Conservation (phyloP, 2,113 vertebrate genomes). For the Capreolus pygargus region DNA sequence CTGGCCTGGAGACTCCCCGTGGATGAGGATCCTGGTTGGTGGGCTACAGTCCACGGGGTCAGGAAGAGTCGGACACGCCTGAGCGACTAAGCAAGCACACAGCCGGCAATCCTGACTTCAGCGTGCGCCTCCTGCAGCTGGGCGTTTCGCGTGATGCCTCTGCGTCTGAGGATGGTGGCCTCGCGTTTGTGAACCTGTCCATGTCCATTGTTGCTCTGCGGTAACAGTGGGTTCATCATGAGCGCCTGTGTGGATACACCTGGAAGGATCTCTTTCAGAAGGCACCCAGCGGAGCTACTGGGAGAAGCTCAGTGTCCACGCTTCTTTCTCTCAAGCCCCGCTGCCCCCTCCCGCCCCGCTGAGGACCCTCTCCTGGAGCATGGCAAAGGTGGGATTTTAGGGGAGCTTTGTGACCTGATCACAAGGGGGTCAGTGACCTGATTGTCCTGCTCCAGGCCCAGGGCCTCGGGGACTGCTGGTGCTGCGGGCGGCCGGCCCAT, state of each 20-base stretch:
- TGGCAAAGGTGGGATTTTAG: background rate
- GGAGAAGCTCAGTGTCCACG: background rate
- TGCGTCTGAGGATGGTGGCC: background rate
- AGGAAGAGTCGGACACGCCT: fast-evolving
- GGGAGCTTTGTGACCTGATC: background rate
- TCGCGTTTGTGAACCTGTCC: fast-evolving
- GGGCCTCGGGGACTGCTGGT: background rate
- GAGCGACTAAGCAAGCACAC: background rate
- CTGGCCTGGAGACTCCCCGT: background rate
- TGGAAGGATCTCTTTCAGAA: background rate
- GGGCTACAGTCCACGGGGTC: background rate
- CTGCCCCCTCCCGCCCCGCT: fast-evolving
- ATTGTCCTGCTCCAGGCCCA: background rate
- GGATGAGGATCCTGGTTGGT: background rate
- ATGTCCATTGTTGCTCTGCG: background rate
- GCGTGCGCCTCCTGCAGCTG: background rate
- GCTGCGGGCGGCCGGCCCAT: fast-evolving
- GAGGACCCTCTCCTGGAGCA: background rate
- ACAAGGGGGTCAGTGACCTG: background rate
- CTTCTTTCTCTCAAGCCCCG: background rate
- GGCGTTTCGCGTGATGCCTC: fast-evolving
- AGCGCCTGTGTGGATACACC: fast-evolving
- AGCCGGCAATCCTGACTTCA: background rate
- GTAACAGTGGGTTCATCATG: background rate
- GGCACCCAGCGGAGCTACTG: fast-evolving